phyloP scores from a whole-genome alignment of 2,797 vertebrate species.

The Protonibea diacanthus region DNA sequence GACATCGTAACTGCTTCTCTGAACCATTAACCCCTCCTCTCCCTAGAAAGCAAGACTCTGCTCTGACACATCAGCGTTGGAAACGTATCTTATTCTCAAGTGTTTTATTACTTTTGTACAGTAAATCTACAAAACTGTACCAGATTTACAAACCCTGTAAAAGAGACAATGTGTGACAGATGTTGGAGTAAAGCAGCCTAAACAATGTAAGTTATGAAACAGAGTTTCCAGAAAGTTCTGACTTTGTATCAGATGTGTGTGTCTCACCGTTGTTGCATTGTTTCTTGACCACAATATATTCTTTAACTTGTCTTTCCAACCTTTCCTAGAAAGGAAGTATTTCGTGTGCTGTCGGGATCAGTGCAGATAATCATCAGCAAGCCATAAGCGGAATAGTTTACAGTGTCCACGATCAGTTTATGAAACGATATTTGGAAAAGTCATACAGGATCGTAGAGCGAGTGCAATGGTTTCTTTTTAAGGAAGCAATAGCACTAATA shows the following conservation, averaged over 20 bases:
- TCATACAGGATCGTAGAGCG: conserved; percentile 16
- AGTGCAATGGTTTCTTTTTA: conserved; percentile 38
- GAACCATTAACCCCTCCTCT: neutral
- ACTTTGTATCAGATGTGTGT: neutral
- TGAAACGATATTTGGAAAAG: conserved; percentile 39
- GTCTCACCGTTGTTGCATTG: neutral
- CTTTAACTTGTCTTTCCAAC: neutral
- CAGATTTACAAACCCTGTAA: conserved; percentile 44
- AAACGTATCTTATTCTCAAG: conserved; percentile 38
- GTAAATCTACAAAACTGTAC: conserved; percentile 42
- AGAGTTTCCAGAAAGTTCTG: conserved; percentile 14
- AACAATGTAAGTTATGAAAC: conserved; percentile 23
- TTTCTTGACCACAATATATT: neutral
- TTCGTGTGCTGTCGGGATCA: conserved; percentile 4
- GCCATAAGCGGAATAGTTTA: conserved; percentile 44
- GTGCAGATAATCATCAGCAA: conserved; percentile 41
- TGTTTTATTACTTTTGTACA: conserved; percentile 48
- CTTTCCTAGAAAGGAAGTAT: neutral
- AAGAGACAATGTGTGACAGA: conserved; percentile 48
- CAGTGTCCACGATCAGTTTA: conserved; percentile 41
- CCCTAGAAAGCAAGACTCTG: conserved; percentile 14
- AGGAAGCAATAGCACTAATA: conserved; percentile 51
- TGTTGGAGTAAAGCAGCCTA: conserved; percentile 10
- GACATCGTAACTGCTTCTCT: conserved; percentile 11
- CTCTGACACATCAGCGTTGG: conserved; percentile 31